These are phyloP conservation scores for Acestrorhynchus altus DNA, from an alignment of 2,797 vertebrate species.

Conservation along the genomic window DNA sequence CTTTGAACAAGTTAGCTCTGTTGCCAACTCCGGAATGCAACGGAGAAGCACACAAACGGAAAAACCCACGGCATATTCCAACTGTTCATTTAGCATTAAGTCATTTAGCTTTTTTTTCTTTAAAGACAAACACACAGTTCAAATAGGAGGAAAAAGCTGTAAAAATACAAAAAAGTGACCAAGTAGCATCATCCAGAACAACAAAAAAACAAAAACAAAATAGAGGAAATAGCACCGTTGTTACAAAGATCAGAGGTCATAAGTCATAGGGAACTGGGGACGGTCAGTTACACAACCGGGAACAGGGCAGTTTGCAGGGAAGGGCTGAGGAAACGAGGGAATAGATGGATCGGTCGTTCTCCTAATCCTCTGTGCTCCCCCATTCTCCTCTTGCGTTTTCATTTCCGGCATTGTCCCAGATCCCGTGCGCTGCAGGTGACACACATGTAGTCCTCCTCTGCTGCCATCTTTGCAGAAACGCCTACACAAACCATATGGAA, in stretches of 20 bases:
- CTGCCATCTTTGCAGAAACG: constrained; percentile 91
- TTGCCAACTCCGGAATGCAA: constrained; percentile 60
- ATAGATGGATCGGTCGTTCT: constrained; percentile 63
- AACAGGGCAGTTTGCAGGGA: constrained; percentile 35
- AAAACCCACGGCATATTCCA: constrained; percentile 80
- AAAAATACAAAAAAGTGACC: constrained; percentile 92
- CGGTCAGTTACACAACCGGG: constrained; percentile 73
- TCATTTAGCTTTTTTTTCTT: constrained; percentile 54
- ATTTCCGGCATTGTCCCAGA: constrained; percentile 78
- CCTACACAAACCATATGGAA: constrained; percentile 98
- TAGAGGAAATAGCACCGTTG: constrained; percentile 91
- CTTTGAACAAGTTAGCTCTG: constrained; percentile 32
- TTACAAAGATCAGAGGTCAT: constrained; percentile 74
- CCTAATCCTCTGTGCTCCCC: constrained; percentile 50
- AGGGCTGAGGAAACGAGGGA: constrained; percentile 32
- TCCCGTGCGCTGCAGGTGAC: constrained; percentile 82
- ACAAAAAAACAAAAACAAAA: constrained; percentile 71
- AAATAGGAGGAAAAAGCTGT: constrained; percentile 79
- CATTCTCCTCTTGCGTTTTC: constrained; percentile 56
- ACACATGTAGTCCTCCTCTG: constrained; percentile 97
- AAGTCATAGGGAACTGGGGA: constrained; percentile 30
- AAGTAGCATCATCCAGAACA: constrained; percentile 93
- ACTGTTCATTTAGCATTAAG: constrained; percentile 53
- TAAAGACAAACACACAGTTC: constrained; percentile 88
- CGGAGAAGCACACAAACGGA: constrained; percentile 74